Evolutionary conservation across 2,113 vertebrate genomes (phyloP).

Genomic region (Psephotus haematonotus): DNA sequence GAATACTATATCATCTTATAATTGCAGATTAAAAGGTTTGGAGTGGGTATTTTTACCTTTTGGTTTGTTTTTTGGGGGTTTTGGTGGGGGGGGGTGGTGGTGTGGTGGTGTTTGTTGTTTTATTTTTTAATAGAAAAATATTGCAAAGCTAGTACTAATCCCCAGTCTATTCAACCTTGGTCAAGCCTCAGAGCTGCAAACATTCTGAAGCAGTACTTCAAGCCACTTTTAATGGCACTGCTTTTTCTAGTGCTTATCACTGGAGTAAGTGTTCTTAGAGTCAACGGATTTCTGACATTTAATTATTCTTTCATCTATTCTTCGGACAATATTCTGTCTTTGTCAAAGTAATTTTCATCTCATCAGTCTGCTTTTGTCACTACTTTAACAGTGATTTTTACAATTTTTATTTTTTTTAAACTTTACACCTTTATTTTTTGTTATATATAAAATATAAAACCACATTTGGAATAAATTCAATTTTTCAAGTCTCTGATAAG

Average conservation of each 20-base stretch:
- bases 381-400: neutral
- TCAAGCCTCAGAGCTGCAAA: neutral
- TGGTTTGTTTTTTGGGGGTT: neutral
- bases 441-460: neutral
- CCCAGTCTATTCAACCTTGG: neutral
- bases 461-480: neutral
- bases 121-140: neutral
- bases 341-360: neutral
- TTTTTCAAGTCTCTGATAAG: neutral
- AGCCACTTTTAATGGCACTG: neutral
- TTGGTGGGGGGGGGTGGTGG: rapidly evolving
- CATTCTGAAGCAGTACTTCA: neutral
- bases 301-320: neutral
- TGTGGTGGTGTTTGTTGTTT: neutral
- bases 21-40: neutral
- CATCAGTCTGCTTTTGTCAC: neutral
- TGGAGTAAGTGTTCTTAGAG: neutral
- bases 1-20: neutral
- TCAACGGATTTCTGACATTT: neutral
- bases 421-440: neutral
- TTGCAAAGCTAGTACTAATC: neutral
- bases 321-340: neutral
- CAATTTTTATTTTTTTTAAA: neutral
- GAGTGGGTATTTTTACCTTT: neutral
- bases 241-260: neutral